Base-by-base conservation (phyloP, 2,797 vertebrate genomes). In the Vespertilio murinus region DNA sequence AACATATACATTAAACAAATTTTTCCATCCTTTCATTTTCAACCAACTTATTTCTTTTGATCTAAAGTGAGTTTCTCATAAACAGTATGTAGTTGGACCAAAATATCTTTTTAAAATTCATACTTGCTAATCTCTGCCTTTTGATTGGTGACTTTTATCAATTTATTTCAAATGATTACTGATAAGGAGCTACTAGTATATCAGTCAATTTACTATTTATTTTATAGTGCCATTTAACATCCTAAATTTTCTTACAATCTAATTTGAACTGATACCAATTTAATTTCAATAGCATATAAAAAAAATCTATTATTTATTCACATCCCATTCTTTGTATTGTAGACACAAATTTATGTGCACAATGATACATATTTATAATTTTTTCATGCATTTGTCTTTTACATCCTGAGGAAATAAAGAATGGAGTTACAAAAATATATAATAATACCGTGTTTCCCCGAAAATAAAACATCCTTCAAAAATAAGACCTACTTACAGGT, bases 21-120 rank as follows among this genome's bases (percentile, higher is more conserved):
- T 88, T 79, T 82, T 12, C 22, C 79, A 83, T 33, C 17, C 12
- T 92, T 82, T 90, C 8, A 87, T 10, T 85, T 86, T 95, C 25
- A 96, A 74, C 17, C 30, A 91, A 84, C 67, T 61, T 84, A 47
- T 30, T 67, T 88, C 42, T 88, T 88, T 92, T 40, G n/a, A 80
- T 90, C 77, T 88, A 88, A 95, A 80, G 56, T 92, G 22, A 82
- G 52, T 74, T 20, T 88, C 40, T 88, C 65, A n/a, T 56, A 71
- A 71, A 52, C 3, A 67, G 56, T 20, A 90, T 86, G 42, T 71
- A 90, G 47, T 93, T 89, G 35, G 2, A 70, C 49, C 20, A 54
- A 49, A 28, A 38, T 73, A 71, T 38, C 23, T 73, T 80, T 94
- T 88, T 54, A 11, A 33, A 84, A 59, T 59, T 59, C 54, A 56